A percentile compares a stretch with the other conserved stretches of the same genome.
Evolutionary conservation across 2,797 vertebrate genomes (phyloP).

Genomic region (Microctenopoma stevenorrisi): DNA sequence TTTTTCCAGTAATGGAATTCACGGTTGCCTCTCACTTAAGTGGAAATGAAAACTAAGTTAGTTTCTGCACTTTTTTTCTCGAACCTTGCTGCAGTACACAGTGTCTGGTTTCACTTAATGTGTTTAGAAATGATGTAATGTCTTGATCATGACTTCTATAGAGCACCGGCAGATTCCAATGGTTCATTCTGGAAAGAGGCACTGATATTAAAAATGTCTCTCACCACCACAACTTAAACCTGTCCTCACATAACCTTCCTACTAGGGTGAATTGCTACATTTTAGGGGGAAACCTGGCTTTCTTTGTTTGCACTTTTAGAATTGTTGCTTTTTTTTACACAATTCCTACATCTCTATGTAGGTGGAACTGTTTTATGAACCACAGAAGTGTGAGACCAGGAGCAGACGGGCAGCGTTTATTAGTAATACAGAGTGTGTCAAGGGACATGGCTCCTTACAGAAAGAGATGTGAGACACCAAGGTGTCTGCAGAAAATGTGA

Average conservation of each 20-base stretch:
- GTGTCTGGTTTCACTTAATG: neutral
- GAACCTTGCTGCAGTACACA: conserved; percentile 1
- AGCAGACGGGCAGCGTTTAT: conserved; percentile 41
- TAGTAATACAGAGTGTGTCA: conserved; percentile 19
- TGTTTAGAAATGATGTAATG: conserved; percentile 10
- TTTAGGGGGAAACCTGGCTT: neutral
- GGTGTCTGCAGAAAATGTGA: conserved; percentile 1
- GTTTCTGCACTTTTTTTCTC: neutral
- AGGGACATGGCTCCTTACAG: conserved; percentile 32
- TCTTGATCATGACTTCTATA: neutral
- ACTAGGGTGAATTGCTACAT: too few relatives aligned
- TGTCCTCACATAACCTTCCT: too few relatives aligned
- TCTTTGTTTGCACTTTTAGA: neutral
- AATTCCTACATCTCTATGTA: neutral
- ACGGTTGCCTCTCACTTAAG: conserved; percentile 33
- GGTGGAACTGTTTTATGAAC: conserved; percentile 7
- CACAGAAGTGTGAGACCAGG: conserved; percentile 4
- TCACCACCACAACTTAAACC: neutral
- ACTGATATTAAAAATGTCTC: neutral
- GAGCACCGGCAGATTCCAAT: neutral
- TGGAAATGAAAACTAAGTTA: conserved; percentile 39
- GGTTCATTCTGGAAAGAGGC: neutral
- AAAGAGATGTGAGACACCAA: conserved; percentile 13
- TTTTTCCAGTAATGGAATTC: conserved; percentile 58
- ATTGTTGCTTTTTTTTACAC: neutral